A percentile compares a stretch with the other conserved stretches of the same genome.
phyloP scores from a whole-genome alignment of 1,140 invertebrate genomes.

The Capitella teleta region DNA sequence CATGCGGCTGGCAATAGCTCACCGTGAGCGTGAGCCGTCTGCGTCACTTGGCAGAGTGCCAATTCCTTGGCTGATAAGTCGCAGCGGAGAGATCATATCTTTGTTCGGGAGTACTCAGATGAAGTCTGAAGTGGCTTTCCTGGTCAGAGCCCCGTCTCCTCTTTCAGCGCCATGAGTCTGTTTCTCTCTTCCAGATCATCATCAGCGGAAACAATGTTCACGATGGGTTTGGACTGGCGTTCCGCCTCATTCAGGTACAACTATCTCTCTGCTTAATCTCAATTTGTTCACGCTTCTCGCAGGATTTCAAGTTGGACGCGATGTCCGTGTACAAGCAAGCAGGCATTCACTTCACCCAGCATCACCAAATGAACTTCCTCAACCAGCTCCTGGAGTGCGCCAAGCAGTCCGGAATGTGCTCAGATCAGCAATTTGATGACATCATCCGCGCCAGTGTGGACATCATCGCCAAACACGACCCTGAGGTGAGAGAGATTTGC shows the following conservation, averaged over 20 bases:
- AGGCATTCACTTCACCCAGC: slow-evolving; percentile 29
- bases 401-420: slow-evolving; percentile 18
- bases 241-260: slow-evolving; percentile 33
- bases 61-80: neutral
- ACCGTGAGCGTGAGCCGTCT: neutral
- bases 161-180: too few relatives aligned
- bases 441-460: slow-evolving; percentile 33
- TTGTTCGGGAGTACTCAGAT: slow-evolving; percentile 28
- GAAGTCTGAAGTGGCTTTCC: slow-evolving; percentile 24
- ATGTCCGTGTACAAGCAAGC: slow-evolving; percentile 23
- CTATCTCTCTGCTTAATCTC: too few relatives aligned
- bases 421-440: slow-evolving; percentile 31
- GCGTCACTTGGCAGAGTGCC: neutral
- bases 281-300: slow-evolving; percentile 7
- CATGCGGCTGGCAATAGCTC: neutral
- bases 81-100: slow-evolving; percentile 13
- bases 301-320: slow-evolving; percentile 33
- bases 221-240: slow-evolving; percentile 26
- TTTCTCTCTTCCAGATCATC: slow-evolving; percentile 24
- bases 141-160: slow-evolving; percentile 15
- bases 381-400: slow-evolving; percentile 23
- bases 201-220: slow-evolving; percentile 26
- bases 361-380: slow-evolving; percentile 21
- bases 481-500: neutral
- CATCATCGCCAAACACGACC: slow-evolving; percentile 3